Percentiles rank a stretch among this genome's conserved stretches.
These are phyloP conservation scores for Montifringilla adamsi DNA, from an alignment of 2,113 vertebrate genomes.

Conservation along the genomic window DNA sequence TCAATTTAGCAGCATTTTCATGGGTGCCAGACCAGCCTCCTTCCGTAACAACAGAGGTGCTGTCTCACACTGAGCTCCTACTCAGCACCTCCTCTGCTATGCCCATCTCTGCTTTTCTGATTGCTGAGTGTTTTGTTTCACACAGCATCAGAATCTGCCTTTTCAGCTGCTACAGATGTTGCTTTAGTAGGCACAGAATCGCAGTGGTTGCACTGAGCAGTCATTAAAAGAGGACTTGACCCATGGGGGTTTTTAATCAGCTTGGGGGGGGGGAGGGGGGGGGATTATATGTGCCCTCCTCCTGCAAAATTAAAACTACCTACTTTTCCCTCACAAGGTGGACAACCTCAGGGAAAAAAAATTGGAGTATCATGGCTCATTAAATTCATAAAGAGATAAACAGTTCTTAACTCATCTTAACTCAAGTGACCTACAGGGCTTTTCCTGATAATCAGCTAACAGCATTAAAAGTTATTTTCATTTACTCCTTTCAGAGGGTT, in stretches of 20 bases:
- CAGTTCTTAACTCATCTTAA: neutral
- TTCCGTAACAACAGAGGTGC: neutral
- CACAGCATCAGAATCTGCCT: neutral
- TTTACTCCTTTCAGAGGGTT: neutral
- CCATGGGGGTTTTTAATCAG: neutral
- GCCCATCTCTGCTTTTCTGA: neutral
- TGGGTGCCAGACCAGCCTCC: neutral
- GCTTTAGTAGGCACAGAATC: neutral
- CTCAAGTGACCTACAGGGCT: neutral
- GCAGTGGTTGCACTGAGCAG: neutral
- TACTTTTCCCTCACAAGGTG: neutral
- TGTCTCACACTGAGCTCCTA: neutral
- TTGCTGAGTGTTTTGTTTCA: neutral
- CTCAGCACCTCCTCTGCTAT: too few species aligned
- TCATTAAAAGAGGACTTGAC: neutral
- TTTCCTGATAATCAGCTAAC: neutral
- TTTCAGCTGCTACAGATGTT: accelerated
- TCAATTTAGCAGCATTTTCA: neutral
- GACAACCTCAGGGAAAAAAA: neutral
- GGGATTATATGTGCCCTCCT: neutral
- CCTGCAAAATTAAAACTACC: neutral
- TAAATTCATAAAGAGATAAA: slow-evolving; percentile 24
- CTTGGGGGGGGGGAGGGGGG: accelerated
- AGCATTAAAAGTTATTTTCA: neutral
- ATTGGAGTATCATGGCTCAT: neutral